phyloP scores from a whole-genome alignment of 2,888 invertebrate species.

The Caenorhabditis doughertyi region DNA sequence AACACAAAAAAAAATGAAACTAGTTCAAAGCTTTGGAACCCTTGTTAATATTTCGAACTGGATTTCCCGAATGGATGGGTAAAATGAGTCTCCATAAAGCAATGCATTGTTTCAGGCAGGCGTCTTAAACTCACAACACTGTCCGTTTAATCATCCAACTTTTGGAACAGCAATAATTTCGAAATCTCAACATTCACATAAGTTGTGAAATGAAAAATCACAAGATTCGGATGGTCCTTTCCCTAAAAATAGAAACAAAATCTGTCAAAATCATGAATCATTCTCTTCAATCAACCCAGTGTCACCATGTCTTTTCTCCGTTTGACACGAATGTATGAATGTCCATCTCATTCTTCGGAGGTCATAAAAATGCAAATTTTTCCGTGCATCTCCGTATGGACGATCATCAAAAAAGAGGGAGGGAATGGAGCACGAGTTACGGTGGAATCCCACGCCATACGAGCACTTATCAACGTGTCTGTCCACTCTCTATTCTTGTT shows the following conservation, averaged over 20 bases:
- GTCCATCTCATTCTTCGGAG: not conserved
- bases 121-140: no score
- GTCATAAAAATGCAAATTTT: slow-evolving; percentile 35
- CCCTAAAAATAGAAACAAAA: not conserved
- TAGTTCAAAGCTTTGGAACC: no score
- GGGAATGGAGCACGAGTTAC: slow-evolving; percentile 9
- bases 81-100: no score
- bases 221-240: not conserved
- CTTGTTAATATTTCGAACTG: no score
- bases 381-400: not conserved
- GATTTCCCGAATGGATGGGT: no score
- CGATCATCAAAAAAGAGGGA: not conserved
- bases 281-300: not conserved
- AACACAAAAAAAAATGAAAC: no score
- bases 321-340: not conserved
- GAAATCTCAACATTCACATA: not conserved
- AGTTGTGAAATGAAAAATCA: not conserved
- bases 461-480: slow-evolving; percentile 18
- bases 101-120: no score
- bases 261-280: not conserved
- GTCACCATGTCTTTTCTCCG: not conserved
- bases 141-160: no score
- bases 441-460: slow-evolving; percentile 41
- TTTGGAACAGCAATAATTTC: no score
- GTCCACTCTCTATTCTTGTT: not conserved